Conservation (phyloP, 2,888 invertebrate species). For the Hecatera dysodea region DNA sequence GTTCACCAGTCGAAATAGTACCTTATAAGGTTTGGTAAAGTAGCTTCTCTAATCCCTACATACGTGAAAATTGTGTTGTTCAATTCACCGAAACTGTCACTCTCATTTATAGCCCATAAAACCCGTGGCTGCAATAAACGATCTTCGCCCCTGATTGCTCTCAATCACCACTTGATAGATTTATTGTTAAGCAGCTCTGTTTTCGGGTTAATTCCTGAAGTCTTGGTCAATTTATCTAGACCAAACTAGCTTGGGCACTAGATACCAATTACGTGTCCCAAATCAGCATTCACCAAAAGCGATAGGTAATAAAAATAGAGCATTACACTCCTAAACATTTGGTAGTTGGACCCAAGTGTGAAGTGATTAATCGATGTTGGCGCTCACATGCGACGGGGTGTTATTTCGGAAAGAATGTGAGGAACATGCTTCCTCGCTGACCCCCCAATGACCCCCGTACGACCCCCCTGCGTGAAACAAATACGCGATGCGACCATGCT, state of each 20-base stretch:
- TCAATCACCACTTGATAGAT: constrained; percentile 3
- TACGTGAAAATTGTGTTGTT: neutral
- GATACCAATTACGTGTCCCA: neutral
- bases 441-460: constrained; percentile 86
- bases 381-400: constrained; percentile 83
- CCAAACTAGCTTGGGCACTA: neutral
- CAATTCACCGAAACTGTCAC: neutral
- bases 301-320: constrained; percentile 68
- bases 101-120: constrained; percentile 22
- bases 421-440: constrained; percentile 88
- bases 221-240: neutral
- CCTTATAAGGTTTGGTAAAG: too few relatives aligned
- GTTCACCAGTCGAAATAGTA: too few relatives aligned
- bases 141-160: constrained; percentile 1
- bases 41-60: neutral
- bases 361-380: constrained; percentile 86
- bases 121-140: neutral
- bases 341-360: constrained; percentile 78
- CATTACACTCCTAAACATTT: constrained; percentile 73
- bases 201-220: neutral
- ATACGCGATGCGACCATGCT: constrained; percentile 81
- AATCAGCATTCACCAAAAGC: constrained; percentile 38
- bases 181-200: neutral
- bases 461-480: constrained; percentile 86
- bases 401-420: constrained; percentile 88